These are phyloP conservation scores for Drosophila nr. perissopoda DNA, from an alignment of 2,888 invertebrate genomes.

Conservation along the genomic window DNA sequence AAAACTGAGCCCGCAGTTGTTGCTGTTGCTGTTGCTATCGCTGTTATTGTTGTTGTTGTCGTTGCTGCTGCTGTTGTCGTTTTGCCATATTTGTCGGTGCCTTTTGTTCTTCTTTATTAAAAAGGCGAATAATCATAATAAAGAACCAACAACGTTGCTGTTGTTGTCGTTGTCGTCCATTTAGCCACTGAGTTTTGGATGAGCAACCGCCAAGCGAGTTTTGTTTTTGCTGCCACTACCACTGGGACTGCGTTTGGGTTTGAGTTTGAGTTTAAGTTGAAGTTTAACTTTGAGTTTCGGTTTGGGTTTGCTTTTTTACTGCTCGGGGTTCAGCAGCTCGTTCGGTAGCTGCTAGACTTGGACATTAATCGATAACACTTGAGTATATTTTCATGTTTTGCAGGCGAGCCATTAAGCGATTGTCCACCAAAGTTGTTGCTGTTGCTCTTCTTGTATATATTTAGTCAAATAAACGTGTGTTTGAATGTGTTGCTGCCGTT, in stretches of 20 bases:
- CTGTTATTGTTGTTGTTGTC: slow-evolving; percentile 26
- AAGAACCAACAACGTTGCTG: slow-evolving; percentile 73
- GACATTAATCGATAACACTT: slow-evolving; percentile 86
- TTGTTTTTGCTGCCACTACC: slow-evolving; percentile 50
- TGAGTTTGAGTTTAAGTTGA: slow-evolving; percentile 17
- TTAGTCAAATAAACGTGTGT: slow-evolving; percentile 60
- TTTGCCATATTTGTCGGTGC: slow-evolving; percentile 81
- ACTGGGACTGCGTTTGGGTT: slow-evolving; percentile 7
- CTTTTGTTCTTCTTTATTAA: slow-evolving; percentile 81
- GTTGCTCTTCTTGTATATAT: slow-evolving; percentile 47
- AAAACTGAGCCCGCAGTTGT: slow-evolving; percentile 34
- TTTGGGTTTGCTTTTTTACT: slow-evolving; percentile 21
- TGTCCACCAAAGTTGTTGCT: slow-evolving; percentile 75
- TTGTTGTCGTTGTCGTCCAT: slow-evolving; percentile 74
- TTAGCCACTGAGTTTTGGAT: slow-evolving; percentile 82
- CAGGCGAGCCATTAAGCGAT: slow-evolving; percentile 86
- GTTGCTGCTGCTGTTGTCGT: slow-evolving; percentile 57
- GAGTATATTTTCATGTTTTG: slow-evolving; percentile 85
- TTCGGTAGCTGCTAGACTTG: slow-evolving; percentile 85
- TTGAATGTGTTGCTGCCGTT: slow-evolving; percentile 46
- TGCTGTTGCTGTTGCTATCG: slow-evolving; percentile 19
- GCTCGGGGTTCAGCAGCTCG: slow-evolving; percentile 75
- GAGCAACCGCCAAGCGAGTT: slow-evolving; percentile 73
- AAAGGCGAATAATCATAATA: slow-evolving; percentile 80
- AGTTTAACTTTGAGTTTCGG: slow-evolving; percentile 13